These are phyloP conservation scores for Musca domestica DNA, from an alignment of 1,140 invertebrate genomes.

Conservation along the genomic window DNA sequence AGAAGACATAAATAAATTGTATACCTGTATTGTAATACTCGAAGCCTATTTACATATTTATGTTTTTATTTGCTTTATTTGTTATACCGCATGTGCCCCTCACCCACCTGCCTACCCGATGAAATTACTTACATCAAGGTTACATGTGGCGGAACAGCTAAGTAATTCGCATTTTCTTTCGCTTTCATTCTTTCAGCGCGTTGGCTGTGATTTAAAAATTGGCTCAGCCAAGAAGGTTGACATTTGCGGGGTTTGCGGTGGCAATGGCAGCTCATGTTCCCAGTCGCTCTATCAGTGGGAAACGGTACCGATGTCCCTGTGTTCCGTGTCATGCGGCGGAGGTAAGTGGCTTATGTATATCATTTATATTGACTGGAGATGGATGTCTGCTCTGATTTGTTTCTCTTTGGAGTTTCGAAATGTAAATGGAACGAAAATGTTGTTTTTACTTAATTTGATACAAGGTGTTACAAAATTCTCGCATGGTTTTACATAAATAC, in stretches of 20 bases:
- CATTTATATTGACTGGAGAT: not conserved
- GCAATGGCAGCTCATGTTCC: constrained; percentile 78
- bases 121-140: not conserved
- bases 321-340: constrained; percentile 88
- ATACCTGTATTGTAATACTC: constrained; percentile 1
- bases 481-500: too few species aligned
- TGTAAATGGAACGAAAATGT: not conserved
- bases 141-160: not conserved
- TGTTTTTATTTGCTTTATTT: not conserved
- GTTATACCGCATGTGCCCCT: not conserved
- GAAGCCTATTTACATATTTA: constrained; percentile 17
- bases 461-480: too few species aligned
- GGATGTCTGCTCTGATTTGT: not conserved
- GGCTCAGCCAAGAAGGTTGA: constrained; percentile 82
- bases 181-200: constrained; percentile 64
- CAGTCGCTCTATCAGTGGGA: constrained; percentile 81
- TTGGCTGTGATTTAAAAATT: constrained; percentile 85
- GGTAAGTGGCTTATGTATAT: constrained; percentile 63
- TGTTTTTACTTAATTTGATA: not conserved
- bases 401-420: not conserved
- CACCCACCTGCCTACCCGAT: not conserved
- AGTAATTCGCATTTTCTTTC: constrained; percentile 7
- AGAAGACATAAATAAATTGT: constrained; percentile 10
- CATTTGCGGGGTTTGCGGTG: constrained; percentile 85
- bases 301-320: constrained; percentile 74